These are phyloP conservation scores for Anthoscopus minutus DNA, from an alignment of 2,113 vertebrate species.

Conservation along the genomic window DNA sequence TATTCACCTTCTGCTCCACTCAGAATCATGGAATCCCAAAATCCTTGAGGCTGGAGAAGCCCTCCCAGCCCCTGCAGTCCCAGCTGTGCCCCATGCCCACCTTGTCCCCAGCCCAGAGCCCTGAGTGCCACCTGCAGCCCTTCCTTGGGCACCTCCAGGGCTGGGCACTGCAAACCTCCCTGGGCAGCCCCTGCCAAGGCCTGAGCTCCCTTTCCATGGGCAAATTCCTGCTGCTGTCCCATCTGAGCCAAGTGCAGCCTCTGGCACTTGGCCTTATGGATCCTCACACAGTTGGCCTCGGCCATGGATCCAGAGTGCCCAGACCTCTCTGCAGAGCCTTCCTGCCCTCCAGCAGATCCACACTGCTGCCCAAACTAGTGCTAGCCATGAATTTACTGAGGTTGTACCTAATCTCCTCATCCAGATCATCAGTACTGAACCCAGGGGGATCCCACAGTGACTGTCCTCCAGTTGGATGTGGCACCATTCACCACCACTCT, in stretches of 20 bases:
- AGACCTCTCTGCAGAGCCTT: not conserved
- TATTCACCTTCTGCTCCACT: not conserved
- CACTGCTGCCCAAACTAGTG: not conserved
- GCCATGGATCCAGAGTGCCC: not conserved
- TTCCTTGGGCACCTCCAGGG: not conserved
- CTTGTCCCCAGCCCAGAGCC: not conserved
- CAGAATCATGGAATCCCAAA: not conserved
- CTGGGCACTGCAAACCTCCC: not conserved
- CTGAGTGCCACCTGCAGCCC: not conserved
- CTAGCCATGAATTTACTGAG: not conserved
- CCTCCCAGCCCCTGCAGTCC: rapidly evolving
- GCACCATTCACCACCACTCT: not conserved
- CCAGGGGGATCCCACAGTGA: not conserved
- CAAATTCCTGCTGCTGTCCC: rapidly evolving
- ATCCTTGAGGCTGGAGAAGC: not conserved
- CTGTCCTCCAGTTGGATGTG: not conserved
- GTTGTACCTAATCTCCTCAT: not conserved
- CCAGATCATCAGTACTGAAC: not conserved
- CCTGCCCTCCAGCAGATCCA: not conserved
- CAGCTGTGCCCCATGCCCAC: not conserved
- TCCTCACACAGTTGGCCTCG: rapidly evolving
- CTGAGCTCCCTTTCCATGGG: not conserved
- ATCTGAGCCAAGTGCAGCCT: rapidly evolving
- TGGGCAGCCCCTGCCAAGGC: not conserved
- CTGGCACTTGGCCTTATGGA: not conserved